Conservation (phyloP, 2,888 invertebrate species). For the Synanthedon vespiformis region DNA sequence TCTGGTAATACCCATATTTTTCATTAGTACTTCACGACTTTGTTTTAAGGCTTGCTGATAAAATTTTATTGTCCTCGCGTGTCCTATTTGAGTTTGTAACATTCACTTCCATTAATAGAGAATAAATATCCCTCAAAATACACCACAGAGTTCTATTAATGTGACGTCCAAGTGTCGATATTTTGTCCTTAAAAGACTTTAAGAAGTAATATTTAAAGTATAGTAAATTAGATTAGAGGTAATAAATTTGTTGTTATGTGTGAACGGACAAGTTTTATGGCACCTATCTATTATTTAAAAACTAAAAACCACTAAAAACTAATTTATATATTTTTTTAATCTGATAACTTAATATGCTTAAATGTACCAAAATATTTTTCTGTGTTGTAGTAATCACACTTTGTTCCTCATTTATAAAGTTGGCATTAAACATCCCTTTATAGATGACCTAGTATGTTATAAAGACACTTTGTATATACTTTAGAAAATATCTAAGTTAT, state of each 20-base stretch:
- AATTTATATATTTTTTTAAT: no score
- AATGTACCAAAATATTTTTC: no score
- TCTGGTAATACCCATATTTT: constrained; percentile 30
- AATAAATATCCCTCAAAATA: constrained; percentile 33
- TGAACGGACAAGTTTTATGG: no score
- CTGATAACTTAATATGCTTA: no score
- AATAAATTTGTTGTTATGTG: background rate
- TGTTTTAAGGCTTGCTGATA: constrained; percentile 28
- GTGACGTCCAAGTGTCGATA: background rate
- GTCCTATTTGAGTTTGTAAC: constrained; percentile 31
- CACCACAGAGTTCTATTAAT: constrained; percentile 4
- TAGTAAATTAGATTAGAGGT: background rate
- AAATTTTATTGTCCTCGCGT: constrained; percentile 37
- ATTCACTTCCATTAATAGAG: constrained; percentile 18
- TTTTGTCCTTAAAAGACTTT: background rate
- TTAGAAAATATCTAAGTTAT: no score
- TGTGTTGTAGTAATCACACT: no score
- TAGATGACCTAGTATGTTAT: no score
- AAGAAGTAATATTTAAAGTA: background rate
- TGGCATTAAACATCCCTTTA: no score
- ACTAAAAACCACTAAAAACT: no score
- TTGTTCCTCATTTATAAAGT: no score
- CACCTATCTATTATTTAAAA: no score
- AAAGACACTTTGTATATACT: no score
- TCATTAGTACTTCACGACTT: constrained; percentile 34